Base-by-base conservation (phyloP, 2,113 vertebrate genomes). In the Perccottus glenii region DNA sequence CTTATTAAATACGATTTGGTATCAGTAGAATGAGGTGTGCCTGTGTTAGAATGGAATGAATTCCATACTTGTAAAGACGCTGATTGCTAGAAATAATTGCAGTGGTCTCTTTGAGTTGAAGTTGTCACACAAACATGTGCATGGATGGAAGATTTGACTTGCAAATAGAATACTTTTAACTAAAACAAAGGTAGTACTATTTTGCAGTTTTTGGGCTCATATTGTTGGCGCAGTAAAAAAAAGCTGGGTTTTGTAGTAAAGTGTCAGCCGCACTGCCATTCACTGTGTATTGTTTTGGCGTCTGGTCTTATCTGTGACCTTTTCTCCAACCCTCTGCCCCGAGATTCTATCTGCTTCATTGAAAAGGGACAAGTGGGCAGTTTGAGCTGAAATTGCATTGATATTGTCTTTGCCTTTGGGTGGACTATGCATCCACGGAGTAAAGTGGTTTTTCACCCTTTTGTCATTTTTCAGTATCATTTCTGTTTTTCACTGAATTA, bases 351-450 rank as follows among this genome's bases (percentile, higher is more conserved):
- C 82, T 65, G 59, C 72, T 67, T 78, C 83, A 77, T 75, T 81
- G 78, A 83, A 87, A 85, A 69, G 77, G 66, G 67, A 85, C 77
- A 85, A 83, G 73, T 80, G 77, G 82, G 79, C 84, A 83, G 90
- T 85, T 88, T 83, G 75, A 85, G 70, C 77, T 85, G 84, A 86
- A 90, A 91, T 91, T 88, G 87, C 81, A 82, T 87, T 83, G 82
- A 90, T 87, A 91, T 91, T 91, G 86, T 86, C 85, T 89, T 64
- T 80, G 74, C 69, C 75, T 67, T 53, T 81, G 79, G 71, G 85
- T 73, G 71, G 77, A 64, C 72, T 75, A 73, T 79, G 62, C 75
- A 67, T 46, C 81, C 73, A 55, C 73, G 38, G 72, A 83, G 61
- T 53, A 46, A 51, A 75, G 70, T 70, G 84, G 75, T 85, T 87